These are phyloP conservation scores for Drosophila subobscura DNA, from an alignment of 1,140 invertebrate species.

Conservation along the genomic window DNA sequence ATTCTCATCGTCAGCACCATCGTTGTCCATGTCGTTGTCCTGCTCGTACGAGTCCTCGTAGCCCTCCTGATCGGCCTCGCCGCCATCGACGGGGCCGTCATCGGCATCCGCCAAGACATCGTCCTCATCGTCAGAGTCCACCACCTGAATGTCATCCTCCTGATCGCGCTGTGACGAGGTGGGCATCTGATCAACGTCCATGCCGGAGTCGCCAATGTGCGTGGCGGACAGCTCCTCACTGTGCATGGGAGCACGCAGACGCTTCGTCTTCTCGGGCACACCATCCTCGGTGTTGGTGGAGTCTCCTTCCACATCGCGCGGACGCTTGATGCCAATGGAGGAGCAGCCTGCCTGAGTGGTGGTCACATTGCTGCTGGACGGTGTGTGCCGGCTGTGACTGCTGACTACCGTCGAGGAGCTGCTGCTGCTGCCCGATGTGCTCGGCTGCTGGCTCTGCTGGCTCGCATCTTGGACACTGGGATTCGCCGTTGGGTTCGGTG, in stretches of 20 bases:
- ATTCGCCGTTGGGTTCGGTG: conserved; percentile 18
- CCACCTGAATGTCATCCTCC: conserved; percentile 91
- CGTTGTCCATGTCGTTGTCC: conserved; percentile 84
- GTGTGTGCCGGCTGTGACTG: conserved; percentile 85
- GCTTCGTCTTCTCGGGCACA: conserved; percentile 78
- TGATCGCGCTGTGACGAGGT: conserved; percentile 92
- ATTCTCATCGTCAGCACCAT: conserved; percentile 59
- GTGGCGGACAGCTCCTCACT: conserved; percentile 58
- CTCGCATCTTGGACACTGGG: conserved; percentile 82
- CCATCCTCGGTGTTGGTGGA: conserved; percentile 85
- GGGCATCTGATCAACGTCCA: conserved; percentile 90
- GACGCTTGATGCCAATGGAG: conserved; percentile 83
- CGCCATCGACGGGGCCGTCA: conserved; percentile 82
- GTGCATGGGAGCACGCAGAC: conserved; percentile 80
- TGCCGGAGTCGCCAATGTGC: conserved; percentile 85
- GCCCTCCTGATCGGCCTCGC: conserved; percentile 85
- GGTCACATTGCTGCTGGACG: conserved; percentile 86
- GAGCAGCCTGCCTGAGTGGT: conserved; percentile 85
- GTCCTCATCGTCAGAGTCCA: conserved; percentile 87
- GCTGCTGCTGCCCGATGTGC: conserved; percentile 77
- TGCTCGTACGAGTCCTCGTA: conserved; percentile 85
- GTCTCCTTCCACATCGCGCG: conserved; percentile 85
- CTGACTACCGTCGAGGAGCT: conserved; percentile 80
- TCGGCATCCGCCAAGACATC: conserved; percentile 84
- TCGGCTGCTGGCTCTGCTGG: conserved; percentile 81